These are phyloP conservation scores for Spinibarbus caldwelli DNA, from an alignment of 2,797 vertebrate genomes.

Conservation along the genomic window DNA sequence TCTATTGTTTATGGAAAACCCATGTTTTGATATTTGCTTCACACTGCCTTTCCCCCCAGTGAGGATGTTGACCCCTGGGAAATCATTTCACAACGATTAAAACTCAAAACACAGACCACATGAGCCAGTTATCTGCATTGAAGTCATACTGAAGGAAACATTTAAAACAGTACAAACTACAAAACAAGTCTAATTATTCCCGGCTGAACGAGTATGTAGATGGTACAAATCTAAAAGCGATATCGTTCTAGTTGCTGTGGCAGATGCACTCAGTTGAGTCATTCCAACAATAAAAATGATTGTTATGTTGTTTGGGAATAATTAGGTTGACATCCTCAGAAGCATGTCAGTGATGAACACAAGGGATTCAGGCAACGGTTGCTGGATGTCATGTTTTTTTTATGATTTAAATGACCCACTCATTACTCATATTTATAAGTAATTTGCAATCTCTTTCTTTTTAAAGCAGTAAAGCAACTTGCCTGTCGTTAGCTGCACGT, in stretches of 20 bases:
- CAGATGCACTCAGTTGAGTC: slow-evolving; percentile 32
- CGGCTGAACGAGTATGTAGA: slow-evolving; percentile 16
- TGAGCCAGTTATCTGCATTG: slow-evolving; percentile 26
- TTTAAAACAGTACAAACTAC: slow-evolving; percentile 19
- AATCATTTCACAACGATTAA: slow-evolving; percentile 50
- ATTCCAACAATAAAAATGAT: slow-evolving; percentile 15
- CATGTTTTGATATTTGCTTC: slow-evolving; percentile 36
- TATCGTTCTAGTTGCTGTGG: slow-evolving; percentile 13
- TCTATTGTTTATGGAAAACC: slow-evolving; percentile 39
- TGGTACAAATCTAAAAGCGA: slow-evolving; percentile 35
- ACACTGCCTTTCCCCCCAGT: slow-evolving; percentile 13
- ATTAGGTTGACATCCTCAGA: slow-evolving; percentile 17
- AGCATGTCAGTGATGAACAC: background rate
- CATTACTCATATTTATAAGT: slow-evolving; percentile 13
- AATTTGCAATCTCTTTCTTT: slow-evolving; percentile 19
- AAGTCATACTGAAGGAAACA: slow-evolving; percentile 36
- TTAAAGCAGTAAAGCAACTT: background rate
- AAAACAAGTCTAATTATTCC: slow-evolving; percentile 36
- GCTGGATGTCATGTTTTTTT: background rate
- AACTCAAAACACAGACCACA: slow-evolving; percentile 40
- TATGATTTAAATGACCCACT: background rate
- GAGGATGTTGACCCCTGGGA: slow-evolving; percentile 40
- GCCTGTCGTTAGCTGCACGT: background rate
- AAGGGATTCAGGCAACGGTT: slow-evolving; percentile 9
- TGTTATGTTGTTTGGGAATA: slow-evolving; percentile 25